Evolutionary conservation across 2,888 invertebrate species (phyloP), one percentile per base, ranked within the genome.

Genomic region (Pogonocherus hispidulus): DNA sequence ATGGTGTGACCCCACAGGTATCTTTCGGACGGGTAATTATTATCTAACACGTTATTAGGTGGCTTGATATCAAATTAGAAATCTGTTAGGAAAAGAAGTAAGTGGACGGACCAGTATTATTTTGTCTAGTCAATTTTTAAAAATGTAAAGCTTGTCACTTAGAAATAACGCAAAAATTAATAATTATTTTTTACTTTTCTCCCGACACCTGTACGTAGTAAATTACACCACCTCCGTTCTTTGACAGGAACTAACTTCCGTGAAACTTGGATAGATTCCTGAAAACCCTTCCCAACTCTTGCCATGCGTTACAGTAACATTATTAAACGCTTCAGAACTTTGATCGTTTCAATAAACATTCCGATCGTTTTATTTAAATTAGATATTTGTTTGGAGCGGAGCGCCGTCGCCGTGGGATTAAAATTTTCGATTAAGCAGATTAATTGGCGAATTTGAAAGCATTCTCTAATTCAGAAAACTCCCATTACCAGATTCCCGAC

Each of bases 391-490:
- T 63, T 27, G 67, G 66, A 71, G 65, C 46, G 47, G 46, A 59
- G 35, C 18, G n/a, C n/a, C n/a, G n/a, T n/a, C n/a, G n/a, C n/a
- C n/a, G n/a, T n/a, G 55, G 52, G 68, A 72, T 72, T 70, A 72
- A 71, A 73, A 69, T 71, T 73, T 73, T 71, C 73, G 69, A 71
- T 73, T 67, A 73, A 73, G 71, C 69, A 67, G 69, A 71, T 71
- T 73, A 73, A 73, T 73, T 73, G 59, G 59, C 52, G 67, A 71
- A 74, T 73, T 78, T 72, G 74, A 78, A 78, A 76, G 78, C 77
- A 73, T 73, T 72, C 62, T 69, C 74, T 75, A 79, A 78, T 79
- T 79, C 74, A 75, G 77, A 78, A 79, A 80, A 79, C 79, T 79
- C 77, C 76, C 76, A 77, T 76, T 76, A 76, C 78, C 78, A 73